Evolutionary conservation across 2,113 vertebrate species (phyloP), one percentile per base, ranked within the genome.

Genomic region (Diphyllodes magnificus): DNA sequence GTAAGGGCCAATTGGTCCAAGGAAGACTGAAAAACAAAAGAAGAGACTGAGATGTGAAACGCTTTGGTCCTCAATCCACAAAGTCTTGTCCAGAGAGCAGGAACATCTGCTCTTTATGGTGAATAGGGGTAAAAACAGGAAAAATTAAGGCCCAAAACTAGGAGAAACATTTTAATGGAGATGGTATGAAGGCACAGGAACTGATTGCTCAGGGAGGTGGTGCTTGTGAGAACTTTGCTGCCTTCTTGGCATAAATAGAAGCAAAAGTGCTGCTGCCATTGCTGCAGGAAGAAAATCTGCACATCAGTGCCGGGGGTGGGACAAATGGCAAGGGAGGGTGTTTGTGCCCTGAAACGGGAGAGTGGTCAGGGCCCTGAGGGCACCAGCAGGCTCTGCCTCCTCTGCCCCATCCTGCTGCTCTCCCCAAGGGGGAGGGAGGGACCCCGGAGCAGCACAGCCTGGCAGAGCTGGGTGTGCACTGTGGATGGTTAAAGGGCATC

Each of bases 361-460:
- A 4, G 30, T 6, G 19, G 20, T n/a, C 56, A 15, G 31, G 14
- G 60, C 19, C 13, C 53, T 7, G 37, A 53, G n/a, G 22, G 31
- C 24, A 61, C 12, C 39, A 40, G 10, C 47, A 25, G 51, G 8
- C 33, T 63, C 57, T 45, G 13, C 63, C 13, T 13, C 16, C 40
- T 54, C 61, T 82, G 17, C 23, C 10, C 23, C 61, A 9, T 13
- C 25, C 60, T 54, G 47, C 44, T 83, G 53, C 44, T 18, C 6
- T 63, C 10, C 19, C 35, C 40, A 6, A 0, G 0, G 1, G 15
- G 23, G 2, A 53, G 27, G 42, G 17, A 69, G 44, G 69, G 45
- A 56, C 7, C 21, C 44, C 13, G 35, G 8, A 20, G 37, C 39
- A 50, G 56, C 1, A 2, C 39, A 45, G 63, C n/a, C 57, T 49